phyloP scores from a whole-genome alignment of 2,888 invertebrate genomes.

The Tillus elongatus region DNA sequence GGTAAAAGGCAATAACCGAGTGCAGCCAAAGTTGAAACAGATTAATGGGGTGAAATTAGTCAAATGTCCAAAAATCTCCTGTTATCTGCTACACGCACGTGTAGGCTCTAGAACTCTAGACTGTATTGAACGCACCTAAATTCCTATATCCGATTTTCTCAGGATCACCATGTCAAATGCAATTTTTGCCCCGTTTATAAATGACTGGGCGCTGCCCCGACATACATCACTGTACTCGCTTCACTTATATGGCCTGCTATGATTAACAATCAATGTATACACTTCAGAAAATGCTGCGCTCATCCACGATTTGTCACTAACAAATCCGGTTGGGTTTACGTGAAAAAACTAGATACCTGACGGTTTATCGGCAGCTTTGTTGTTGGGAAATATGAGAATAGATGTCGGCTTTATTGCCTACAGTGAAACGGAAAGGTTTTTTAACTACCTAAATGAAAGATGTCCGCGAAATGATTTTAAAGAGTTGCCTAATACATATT shows the following conservation, averaged over 20 bases:
- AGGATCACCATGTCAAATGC: conserved; percentile 21
- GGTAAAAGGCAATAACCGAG: conserved; percentile 29
- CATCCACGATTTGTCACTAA: too few species aligned
- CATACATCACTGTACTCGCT: neutral
- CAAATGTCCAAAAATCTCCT: conserved; percentile 37
- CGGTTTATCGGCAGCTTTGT: too few species aligned
- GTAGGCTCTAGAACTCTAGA: too few species aligned
- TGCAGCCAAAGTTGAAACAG: conserved; percentile 35
- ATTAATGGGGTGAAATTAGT: conserved; percentile 40
- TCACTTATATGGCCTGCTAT: neutral
- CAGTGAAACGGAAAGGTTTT: too few species aligned
- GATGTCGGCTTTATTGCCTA: too few species aligned
- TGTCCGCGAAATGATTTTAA: too few species aligned
- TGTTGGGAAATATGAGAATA: too few species aligned
- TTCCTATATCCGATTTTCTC: conserved; percentile 19
- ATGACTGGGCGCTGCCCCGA: neutral
- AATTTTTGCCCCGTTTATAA: conserved; percentile 4
- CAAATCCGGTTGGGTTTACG: too few species aligned
- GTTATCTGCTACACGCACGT: conserved; percentile 35
- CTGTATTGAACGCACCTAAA: conserved; percentile 9
- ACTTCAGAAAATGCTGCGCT: neutral
- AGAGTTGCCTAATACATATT: too few species aligned
- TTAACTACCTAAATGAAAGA: too few species aligned
- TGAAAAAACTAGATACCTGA: too few species aligned
- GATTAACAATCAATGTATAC: conserved; percentile 2